phyloP scores from a whole-genome alignment of 2,113 vertebrate species.

The Aleadryas rufinucha region DNA sequence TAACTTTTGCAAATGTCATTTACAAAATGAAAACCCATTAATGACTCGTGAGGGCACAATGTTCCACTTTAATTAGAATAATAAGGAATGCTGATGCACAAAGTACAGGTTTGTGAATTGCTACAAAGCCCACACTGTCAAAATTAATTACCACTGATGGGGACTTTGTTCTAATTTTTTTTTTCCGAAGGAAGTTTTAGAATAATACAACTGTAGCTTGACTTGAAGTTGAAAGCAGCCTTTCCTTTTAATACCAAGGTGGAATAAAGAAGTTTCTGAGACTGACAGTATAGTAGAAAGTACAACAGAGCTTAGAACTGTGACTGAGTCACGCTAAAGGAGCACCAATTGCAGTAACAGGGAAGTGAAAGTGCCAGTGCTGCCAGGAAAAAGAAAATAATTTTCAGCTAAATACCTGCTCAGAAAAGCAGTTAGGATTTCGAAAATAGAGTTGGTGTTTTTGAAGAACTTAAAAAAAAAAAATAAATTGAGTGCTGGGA shows the following conservation, averaged over 20 bases:
- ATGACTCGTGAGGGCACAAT: slow-evolving; percentile 80
- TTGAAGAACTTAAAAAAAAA: neutral
- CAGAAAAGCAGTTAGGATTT: neutral
- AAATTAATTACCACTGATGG: slow-evolving; percentile 76
- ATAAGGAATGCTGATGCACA: slow-evolving; percentile 79
- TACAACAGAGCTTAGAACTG: neutral
- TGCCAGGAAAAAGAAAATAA: neutral
- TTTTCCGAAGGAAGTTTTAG: slow-evolving; percentile 39
- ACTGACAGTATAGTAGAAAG: neutral
- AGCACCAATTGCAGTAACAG: neutral
- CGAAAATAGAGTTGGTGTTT: neutral
- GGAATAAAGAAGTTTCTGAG: slow-evolving; percentile 35
- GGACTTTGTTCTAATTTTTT: slow-evolving; percentile 61
- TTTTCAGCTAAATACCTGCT: neutral
- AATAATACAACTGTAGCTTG: slow-evolving; percentile 58
- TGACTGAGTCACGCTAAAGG: neutral
- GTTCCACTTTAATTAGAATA: slow-evolving; percentile 85
- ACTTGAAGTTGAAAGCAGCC: slow-evolving; percentile 51
- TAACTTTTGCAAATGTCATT: slow-evolving; percentile 85
- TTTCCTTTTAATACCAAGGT: slow-evolving; percentile 43
- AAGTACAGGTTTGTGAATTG: slow-evolving; percentile 81
- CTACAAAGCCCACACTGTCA: slow-evolving; percentile 74
- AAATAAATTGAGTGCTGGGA: neutral
- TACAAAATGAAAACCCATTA: slow-evolving; percentile 83
- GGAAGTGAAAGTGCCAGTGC: neutral